Percentiles rank a stretch among this genome's conserved stretches.
Conservation (phyloP, 1,140 invertebrate species). For the Rhizoglyphus robini region DNA sequence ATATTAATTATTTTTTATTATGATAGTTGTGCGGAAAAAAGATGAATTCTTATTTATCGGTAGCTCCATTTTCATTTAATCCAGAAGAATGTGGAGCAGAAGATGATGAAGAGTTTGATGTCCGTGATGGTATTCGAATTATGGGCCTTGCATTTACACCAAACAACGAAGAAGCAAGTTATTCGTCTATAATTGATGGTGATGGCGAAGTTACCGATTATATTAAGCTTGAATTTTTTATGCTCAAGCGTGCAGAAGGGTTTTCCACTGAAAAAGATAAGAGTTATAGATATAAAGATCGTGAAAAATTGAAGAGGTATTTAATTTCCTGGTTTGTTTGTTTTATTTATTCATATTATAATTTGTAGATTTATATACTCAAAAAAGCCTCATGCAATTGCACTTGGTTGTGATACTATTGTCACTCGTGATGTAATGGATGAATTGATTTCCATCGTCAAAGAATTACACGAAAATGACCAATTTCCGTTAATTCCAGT, state of each 20-base stretch:
- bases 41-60: conserved; percentile 79
- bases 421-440: conserved; percentile 70
- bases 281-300: conserved; percentile 52
- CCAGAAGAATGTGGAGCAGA: conserved; percentile 56
- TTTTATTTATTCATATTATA: not conserved
- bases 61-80: conserved; percentile 54
- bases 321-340: not conserved
- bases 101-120: conserved; percentile 82
- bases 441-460: conserved; percentile 63
- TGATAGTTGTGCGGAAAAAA: conserved; percentile 61
- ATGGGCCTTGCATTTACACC: conserved; percentile 75
- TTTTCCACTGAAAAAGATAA: conserved; percentile 17
- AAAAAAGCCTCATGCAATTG: conserved; percentile 87
- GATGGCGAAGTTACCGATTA: conserved; percentile 87
- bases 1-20: conserved; percentile 1
- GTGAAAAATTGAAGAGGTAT: conserved; percentile 59
- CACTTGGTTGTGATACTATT: conserved; percentile 70
- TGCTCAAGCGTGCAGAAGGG: conserved; percentile 46
- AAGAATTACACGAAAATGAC: conserved; percentile 59
- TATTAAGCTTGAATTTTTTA: conserved; percentile 62
- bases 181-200: conserved; percentile 66
- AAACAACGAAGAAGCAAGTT: conserved; percentile 67
- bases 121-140: conserved; percentile 64
- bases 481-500: conserved; percentile 74
- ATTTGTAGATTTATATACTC: conserved; percentile 48